These are phyloP conservation scores for Hippocampus comes DNA, from an alignment of 2,113 vertebrate genomes.

Conservation along the genomic window DNA sequence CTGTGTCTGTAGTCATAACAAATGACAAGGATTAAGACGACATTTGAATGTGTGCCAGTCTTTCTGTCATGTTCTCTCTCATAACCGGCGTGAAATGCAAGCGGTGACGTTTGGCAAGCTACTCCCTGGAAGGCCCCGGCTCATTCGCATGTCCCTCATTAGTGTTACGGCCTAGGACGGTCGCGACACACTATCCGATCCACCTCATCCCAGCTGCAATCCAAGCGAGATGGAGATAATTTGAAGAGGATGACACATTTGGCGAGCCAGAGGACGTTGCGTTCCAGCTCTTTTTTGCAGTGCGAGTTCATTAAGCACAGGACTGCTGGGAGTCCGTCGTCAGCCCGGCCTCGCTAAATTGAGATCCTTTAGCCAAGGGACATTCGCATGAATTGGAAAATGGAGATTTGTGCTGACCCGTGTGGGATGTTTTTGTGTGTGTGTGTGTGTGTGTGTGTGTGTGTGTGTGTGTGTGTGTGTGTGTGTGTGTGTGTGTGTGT, in stretches of 20 bases:
- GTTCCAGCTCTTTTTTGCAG: conserved; percentile 32
- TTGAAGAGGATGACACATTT: conserved; percentile 43
- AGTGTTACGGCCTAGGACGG: conserved; percentile 48
- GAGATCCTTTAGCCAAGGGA: conserved; percentile 27
- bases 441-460: background rate
- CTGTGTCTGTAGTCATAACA: conserved; percentile 66
- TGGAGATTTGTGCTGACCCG: conserved; percentile 5
- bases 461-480: conserved; percentile 8
- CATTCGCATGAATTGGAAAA: conserved; percentile 26
- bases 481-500: background rate
- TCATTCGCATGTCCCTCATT: conserved; percentile 57
- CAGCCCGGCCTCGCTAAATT: conserved; percentile 41
- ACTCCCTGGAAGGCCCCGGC: conserved; percentile 36
- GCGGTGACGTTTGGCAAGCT: conserved; percentile 36
- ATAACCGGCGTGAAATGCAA: conserved; percentile 41
- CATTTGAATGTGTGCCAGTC: conserved; percentile 59
- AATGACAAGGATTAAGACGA: conserved; percentile 64
- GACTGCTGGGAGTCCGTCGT: conserved; percentile 40
- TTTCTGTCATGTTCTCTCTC: conserved; percentile 34
- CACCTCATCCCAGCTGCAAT: conserved; percentile 56
- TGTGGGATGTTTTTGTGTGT: conserved; percentile 9
- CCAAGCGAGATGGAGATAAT: conserved; percentile 46
- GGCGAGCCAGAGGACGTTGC: conserved; percentile 49
- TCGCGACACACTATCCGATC: conserved; percentile 42
- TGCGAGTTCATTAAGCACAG: conserved; percentile 54